A percentile compares a stretch with the other conserved stretches of the same genome.
phyloP scores from a whole-genome alignment of 2,797 vertebrate genomes.

The Urocyon cinereoargenteus region DNA sequence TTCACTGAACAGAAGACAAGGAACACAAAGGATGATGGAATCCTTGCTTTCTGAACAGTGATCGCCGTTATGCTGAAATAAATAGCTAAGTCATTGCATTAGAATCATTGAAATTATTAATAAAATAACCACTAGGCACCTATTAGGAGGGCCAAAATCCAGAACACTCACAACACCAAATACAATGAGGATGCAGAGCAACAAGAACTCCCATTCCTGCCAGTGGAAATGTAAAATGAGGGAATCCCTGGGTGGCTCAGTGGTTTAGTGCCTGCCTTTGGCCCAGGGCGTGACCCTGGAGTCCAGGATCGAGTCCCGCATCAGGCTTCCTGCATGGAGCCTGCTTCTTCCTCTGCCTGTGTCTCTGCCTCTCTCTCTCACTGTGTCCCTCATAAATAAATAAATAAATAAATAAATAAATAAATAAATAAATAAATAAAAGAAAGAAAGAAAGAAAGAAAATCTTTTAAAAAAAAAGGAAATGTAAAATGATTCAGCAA shows the following conservation, averaged over 20 bases:
- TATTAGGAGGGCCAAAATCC: neutral
- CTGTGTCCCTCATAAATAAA: too few species aligned
- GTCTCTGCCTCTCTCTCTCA: too few species aligned
- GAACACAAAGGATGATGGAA: neutral
- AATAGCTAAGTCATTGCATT: neutral
- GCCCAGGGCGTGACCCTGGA: too few species aligned
- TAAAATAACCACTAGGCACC: neutral
- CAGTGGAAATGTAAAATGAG: neutral
- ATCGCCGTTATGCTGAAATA: neutral
- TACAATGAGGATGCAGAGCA: neutral
- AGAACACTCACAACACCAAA: neutral
- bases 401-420: too few species aligned
- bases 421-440: too few species aligned
- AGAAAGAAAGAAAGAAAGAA: too few species aligned
- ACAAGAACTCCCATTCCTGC: neutral
- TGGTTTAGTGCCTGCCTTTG: too few species aligned
- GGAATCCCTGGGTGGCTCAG: too few species aligned
- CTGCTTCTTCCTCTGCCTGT: too few species aligned
- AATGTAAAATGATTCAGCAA: neutral
- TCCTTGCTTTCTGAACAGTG: neutral
- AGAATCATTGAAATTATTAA: neutral
- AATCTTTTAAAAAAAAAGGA: too few species aligned
- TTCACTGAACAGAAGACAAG: neutral
- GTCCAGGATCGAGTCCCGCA: too few species aligned
- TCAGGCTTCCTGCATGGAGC: too few species aligned